phyloP scores from a whole-genome alignment of 2,888 invertebrate genomes.

The Pollenia griseotomentosa region DNA sequence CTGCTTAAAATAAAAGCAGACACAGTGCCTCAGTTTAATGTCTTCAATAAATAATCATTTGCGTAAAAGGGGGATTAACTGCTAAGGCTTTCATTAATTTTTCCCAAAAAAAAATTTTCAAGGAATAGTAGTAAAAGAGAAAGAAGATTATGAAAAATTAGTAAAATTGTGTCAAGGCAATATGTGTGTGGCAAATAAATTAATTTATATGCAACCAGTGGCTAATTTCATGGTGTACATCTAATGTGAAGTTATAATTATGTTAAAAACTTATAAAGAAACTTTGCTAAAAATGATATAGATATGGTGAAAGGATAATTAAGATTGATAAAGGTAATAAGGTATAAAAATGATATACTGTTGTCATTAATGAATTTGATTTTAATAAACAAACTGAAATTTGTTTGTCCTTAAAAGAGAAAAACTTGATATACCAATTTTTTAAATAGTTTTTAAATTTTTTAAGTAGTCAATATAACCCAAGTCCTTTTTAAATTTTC shows the following conservation, averaged over 20 bases:
- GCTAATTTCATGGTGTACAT: neutral
- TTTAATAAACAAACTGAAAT: too few relatives aligned
- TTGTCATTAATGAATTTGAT: too few relatives aligned
- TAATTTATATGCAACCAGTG: neutral
- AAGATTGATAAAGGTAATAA: neutral
- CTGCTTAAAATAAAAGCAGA: neutral
- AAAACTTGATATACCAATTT: too few relatives aligned
- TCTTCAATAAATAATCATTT: neutral
- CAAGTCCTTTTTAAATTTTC: too few relatives aligned
- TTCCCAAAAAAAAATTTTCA: neutral
- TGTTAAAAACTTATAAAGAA: neutral
- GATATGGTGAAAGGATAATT: neutral
- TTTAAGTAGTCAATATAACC: too few relatives aligned
- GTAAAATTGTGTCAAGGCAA: neutral
- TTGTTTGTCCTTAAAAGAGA: too few relatives aligned
- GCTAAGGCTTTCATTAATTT: neutral
- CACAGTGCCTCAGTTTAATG: neutral
- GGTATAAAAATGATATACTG: too few relatives aligned
- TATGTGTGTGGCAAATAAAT: slow-evolving; percentile 1
- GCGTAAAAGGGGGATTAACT: neutral
- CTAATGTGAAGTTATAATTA: neutral
- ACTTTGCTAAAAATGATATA: neutral
- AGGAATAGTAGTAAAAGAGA: too few relatives aligned
- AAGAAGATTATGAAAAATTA: neutral
- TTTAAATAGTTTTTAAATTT: too few relatives aligned